Evolutionary conservation across 1,140 invertebrate genomes (phyloP), one percentile per base, ranked within the genome.

Genomic region (Drosophila guanche): DNA sequence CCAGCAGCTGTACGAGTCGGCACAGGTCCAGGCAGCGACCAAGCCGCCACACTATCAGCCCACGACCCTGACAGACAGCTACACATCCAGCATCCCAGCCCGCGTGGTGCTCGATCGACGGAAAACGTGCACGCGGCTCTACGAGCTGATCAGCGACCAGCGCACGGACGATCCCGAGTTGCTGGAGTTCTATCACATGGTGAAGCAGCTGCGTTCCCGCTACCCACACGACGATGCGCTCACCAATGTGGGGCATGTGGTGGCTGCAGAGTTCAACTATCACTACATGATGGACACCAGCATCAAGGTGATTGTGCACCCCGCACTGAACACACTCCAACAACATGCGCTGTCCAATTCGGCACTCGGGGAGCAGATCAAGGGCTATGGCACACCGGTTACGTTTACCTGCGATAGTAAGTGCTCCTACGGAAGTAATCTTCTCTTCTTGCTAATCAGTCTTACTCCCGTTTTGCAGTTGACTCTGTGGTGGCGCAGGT

Each of bases 401-500:
- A 94, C 94, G 10, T 98, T 98, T 90, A 97, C 96, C 10, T 97
- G 96, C 90, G 96, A 97, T 92, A 95, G 96, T 97, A 92, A 93
- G 92, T 90, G 5, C 23, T 5, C 5, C 2, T 7, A 6, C 5
- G 1, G 10, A 29, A 27, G 29, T 5, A 5, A 29, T 5, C 12
- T 10, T 20, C 1, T 0, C 0, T 6, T 2, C 0, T 20, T 12
- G 16, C 33, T 47, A 10, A 7, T 10, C 6, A 8, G 45, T 46
- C n/a, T 47, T 40, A 0, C n/a, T 93, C 94, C 51, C 16, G 3
- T 2, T 12, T 8, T 12, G 3, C 91, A 97, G 96, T 98, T 68
- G 95, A 95, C 77, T 95, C 96, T 22, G 96, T 94, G 59, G 94
- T 98, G 23, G 96, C 98, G 74, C 96, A 98, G 89, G 95, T 98